Base-by-base conservation (phyloP, 2,113 vertebrate genomes). In the Muntiacus reevesi region DNA sequence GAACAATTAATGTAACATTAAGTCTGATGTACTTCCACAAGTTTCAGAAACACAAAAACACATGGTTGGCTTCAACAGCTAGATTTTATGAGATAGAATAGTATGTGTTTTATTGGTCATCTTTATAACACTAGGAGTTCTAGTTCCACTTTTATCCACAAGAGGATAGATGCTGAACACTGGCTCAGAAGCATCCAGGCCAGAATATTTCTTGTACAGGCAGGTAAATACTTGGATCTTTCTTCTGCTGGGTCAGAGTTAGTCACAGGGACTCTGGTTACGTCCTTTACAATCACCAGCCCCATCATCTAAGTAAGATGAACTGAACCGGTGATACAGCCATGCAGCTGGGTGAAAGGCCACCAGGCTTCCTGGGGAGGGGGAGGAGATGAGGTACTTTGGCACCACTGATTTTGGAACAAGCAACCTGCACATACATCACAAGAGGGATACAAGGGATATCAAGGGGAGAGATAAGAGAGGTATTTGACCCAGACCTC, bases 11-110 rank as follows among this genome's bases (percentile, higher is more conserved):
- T 47, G 17, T 85, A 91, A 71, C 30, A 87, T 67, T 45, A 95
- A 94, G 33, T 52, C 55, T 78, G 36, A 89, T 36, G 67, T 74
- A 74, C 17, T 89, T 96, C 55, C 47, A 95, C 81, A 84, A 54
- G 84, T 79, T 84, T 67, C 23, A 50, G 40, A 96, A 95, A 96
- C 52, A 96, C n/a, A 7, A 86, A 85, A 60, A n/a, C 81, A 87
- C 50, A 81, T 92, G 79, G 1, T n/a, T 94, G 71, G 19, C 59
- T 45, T 81, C 54, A 23, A 6, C 94, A 78, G 62, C n/a, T 87
- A 74, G 45, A 96, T 27, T 96, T 90, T n/a, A 84, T 95, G 40
- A 94, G 40, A 84, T 11, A 85, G 33, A 89, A 43, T 15, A 54
- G 21, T 57, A 60, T 28, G 27, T 64, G 2, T 93, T 50, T 33